Percentiles rank a stretch among this genome's conserved stretches.
Conservation (phyloP, 2,113 vertebrate genomes). For the Amia ocellicauda region DNA sequence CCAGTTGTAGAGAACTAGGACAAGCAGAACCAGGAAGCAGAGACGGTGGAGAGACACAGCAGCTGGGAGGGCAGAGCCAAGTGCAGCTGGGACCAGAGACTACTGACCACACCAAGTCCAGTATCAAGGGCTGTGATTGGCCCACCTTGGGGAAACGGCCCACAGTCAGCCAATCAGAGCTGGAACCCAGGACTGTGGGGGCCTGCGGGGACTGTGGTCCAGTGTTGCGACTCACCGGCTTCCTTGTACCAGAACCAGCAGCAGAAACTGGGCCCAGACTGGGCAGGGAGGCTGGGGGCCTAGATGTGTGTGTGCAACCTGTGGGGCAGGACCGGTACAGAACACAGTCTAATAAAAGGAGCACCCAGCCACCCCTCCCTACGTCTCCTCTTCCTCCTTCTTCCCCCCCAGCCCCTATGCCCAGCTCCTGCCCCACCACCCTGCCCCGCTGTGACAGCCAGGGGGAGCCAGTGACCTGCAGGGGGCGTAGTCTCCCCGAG, state of each 20-base stretch:
- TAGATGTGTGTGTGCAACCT: too few species aligned
- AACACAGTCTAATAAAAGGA: conserved; percentile 11
- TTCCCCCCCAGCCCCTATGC: neutral
- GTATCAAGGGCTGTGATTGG: too few species aligned
- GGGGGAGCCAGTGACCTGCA: conserved; percentile 11
- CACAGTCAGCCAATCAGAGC: conserved; percentile 33
- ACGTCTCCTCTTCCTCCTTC: neutral
- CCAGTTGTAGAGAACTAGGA: too few species aligned
- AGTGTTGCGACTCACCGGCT: too few species aligned
- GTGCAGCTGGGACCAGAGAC: too few species aligned
- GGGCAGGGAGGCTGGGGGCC: too few species aligned
- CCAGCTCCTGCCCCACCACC: neutral
- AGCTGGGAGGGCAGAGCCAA: too few species aligned
- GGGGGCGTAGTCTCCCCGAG: conserved; percentile 18
- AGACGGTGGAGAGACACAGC: too few species aligned
- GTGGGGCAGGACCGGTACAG: neutral
- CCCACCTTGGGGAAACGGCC: too few species aligned
- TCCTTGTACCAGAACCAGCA: too few species aligned
- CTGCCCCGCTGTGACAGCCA: neutral
- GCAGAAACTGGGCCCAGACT: too few species aligned
- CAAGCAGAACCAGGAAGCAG: conserved; percentile 36
- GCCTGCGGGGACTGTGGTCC: conserved; percentile 17
- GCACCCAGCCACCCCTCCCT: conserved; percentile 1
- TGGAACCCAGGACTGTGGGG: conserved; percentile 23
- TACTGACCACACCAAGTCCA: too few species aligned